phyloP scores from a whole-genome alignment of 64 coral and sea anemone genomes.

The Cladopsammia gracilis region DNA sequence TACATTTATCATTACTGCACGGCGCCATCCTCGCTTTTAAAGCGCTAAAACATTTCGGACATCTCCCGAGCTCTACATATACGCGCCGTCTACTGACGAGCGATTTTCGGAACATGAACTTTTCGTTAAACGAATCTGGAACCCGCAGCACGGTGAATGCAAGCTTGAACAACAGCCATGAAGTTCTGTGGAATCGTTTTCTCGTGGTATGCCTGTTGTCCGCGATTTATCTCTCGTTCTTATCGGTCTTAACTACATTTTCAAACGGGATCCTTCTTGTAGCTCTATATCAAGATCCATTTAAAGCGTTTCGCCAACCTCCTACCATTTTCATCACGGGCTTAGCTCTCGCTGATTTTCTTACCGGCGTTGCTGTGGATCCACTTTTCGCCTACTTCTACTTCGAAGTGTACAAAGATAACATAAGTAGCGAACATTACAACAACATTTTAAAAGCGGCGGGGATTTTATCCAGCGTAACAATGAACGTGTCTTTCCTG shows the following conservation, averaged over 20 bases:
- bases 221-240: slow-evolving; percentile 37
- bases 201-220: slow-evolving; percentile 2
- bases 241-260: slow-evolving; percentile 60
- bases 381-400: slow-evolving; percentile 73
- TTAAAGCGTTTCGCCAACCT: slow-evolving; percentile 49
- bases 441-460: slow-evolving; percentile 40
- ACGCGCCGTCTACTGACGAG: no score
- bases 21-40: no score
- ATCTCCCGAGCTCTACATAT: not conserved
- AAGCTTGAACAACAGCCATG: not conserved
- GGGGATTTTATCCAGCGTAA: slow-evolving; percentile 66
- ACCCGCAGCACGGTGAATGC: no score
- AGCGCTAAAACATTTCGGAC: not conserved
- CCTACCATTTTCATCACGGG: slow-evolving; percentile 68
- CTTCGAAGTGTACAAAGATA: slow-evolving; percentile 35
- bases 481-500: slow-evolving; percentile 87
- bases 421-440: slow-evolving; percentile 17
- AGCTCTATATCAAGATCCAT: slow-evolving; percentile 70
- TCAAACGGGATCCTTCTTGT: slow-evolving; percentile 65
- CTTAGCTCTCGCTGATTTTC: slow-evolving; percentile 68
- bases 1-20: not conserved
- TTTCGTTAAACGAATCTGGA: slow-evolving; percentile 21
- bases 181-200: slow-evolving; percentile 10
- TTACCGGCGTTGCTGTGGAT: slow-evolving; percentile 65
- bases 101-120: slow-evolving; percentile 6